Percentiles rank a stretch among this genome's conserved stretches.
These are phyloP conservation scores for Platyscapa corneri DNA, from an alignment of 1,140 invertebrate species.

Conservation along the genomic window DNA sequence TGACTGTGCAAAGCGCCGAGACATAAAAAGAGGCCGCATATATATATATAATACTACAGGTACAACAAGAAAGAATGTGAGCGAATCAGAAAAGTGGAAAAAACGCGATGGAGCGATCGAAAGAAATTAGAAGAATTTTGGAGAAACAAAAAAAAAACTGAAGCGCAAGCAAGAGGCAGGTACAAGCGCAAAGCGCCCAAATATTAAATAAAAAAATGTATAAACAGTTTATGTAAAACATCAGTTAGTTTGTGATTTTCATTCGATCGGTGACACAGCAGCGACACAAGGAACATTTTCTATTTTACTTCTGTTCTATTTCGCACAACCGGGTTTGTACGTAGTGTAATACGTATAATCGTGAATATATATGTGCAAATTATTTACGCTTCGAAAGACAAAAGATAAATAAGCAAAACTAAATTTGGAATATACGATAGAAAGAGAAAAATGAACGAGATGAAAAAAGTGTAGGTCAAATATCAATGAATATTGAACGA, in stretches of 20 bases:
- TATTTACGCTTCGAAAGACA: conserved; percentile 31
- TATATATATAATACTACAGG: conserved; percentile 29
- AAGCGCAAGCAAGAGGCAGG: background rate
- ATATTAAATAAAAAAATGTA: background rate
- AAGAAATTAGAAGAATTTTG: conserved; percentile 21
- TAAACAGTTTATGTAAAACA: background rate
- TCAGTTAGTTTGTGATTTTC: conserved; percentile 2
- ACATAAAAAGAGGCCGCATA: conserved; percentile 2
- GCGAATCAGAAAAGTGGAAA: background rate
- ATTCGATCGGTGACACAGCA: background rate
- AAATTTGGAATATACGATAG: conserved; percentile 46
- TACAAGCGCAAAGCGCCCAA: conserved; percentile 5
- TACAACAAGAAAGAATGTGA: background rate
- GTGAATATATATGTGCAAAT: conserved; percentile 18
- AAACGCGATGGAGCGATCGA: background rate
- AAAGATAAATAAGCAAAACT: conserved; percentile 11
- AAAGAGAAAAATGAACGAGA: conserved; percentile 23
- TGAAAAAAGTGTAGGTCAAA: background rate
- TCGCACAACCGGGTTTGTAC: conserved; percentile 43
- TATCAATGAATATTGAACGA: background rate
- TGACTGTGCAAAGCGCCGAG: background rate
- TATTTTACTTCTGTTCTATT: conserved; percentile 39
- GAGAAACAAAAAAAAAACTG: conserved; percentile 38
- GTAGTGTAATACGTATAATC: conserved; percentile 45
- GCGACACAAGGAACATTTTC: background rate